Conservation (phyloP, 2,888 invertebrate genomes). For the Ceriagrion tenellum region DNA sequence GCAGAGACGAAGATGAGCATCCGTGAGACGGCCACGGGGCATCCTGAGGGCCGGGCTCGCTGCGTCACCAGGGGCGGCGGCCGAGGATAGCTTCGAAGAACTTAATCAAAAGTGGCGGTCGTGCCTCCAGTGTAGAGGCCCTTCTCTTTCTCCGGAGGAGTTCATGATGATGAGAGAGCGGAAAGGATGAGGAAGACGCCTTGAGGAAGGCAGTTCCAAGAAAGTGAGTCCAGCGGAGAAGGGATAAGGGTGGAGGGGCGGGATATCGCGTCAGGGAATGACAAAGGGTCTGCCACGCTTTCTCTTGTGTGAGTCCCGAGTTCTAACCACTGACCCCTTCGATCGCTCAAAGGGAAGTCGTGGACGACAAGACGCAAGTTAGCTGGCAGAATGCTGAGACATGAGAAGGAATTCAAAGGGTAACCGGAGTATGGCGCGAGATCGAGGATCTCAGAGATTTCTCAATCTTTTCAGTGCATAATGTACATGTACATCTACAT, state of each 20-base stretch:
- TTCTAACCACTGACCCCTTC: no score
- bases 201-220: not conserved
- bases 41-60: not conserved
- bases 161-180: not conserved
- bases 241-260: not conserved
- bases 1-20: not conserved
- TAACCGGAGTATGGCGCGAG: no score
- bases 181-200: not conserved
- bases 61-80: not conserved
- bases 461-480: no score
- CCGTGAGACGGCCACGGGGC: not conserved
- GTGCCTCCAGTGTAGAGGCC: not conserved
- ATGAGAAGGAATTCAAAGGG: no score
- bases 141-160: not conserved
- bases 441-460: no score
- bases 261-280: not conserved
- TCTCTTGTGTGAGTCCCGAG: no score
- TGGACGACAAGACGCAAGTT: no score
- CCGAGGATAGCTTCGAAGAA: not conserved
- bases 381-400: no score
- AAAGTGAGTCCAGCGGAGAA: not conserved
- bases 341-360: no score
- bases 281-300: not conserved
- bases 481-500: no score
- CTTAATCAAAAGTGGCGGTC: conserved; percentile 2